Evolutionary conservation across 2,113 vertebrate genomes (phyloP), one percentile per base, ranked within the genome.

Genomic region (Atractosteus spatula): DNA sequence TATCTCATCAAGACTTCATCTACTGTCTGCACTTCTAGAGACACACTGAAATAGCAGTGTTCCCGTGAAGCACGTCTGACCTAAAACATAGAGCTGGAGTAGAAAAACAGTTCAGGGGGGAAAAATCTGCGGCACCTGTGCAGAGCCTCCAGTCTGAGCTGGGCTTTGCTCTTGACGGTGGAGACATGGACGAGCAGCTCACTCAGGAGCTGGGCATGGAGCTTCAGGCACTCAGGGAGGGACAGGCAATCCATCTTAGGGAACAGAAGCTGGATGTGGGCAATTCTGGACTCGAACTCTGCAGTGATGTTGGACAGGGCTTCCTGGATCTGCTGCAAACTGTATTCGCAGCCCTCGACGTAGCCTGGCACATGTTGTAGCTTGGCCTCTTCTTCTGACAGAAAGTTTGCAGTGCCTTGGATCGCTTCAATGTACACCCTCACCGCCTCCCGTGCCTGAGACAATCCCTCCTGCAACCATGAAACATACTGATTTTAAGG

Each of bases 111-210:
- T 29, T 29, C 47, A 55, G 29, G 7, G n/a, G 16, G 12, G 11
- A 45, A 29, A 29, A 29, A 1, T 29, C 1, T 29, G 1, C 29
- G 62, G 3, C 81, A 93, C 91, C 90, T 91, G 12, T 80, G 3
- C 73, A 92, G 80, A 45, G 17, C 7, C 55, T 92, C 86, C 66
- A 85, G 69, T 13, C 70, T 79, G 6, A 90, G 16, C 55, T 86
- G 80, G 4, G 83, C 86, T 66, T 87, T 87, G 2, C 88, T 91
- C 67, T 82, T 88, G n/a, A 96, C 59, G 0, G 80, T 74, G 41
- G 90, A 83, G 75, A 87, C 81, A 76, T 83, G 89, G 6, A 88
- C 84, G 63, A 86, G 62, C 2, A 99, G 81, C 7, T 89, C 84
- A 62, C 85, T 84, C 17, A 95, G 66, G 68, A 89, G 72, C 3